Percentiles rank a stretch among this genome's conserved stretches.
Conservation (phyloP, 2,797 vertebrate species). For the Etheostoma perlongum region DNA sequence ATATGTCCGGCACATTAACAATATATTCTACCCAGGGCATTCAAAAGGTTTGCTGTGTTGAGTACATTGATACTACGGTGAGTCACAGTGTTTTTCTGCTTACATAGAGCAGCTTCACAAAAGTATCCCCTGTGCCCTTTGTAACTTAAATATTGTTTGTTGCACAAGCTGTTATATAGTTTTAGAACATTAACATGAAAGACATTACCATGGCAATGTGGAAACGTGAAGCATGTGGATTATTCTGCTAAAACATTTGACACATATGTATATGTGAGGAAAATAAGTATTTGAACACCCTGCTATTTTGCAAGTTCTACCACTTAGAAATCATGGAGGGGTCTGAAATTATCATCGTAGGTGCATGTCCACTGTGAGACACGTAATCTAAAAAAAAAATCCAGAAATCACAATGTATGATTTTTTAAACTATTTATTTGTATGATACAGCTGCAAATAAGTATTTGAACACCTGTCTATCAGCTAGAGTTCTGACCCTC, state of each 20-base stretch:
- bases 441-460: too few relatives aligned
- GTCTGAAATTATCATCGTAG: too few relatives aligned
- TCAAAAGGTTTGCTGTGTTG: slow-evolving; percentile 11
- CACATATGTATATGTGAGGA: slow-evolving; percentile 6
- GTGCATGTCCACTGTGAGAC: too few relatives aligned
- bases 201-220: slow-evolving; percentile 31
- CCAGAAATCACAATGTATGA: too few relatives aligned
- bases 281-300: too few relatives aligned
- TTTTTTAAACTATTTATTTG: too few relatives aligned
- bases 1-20: background rate
- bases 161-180: slow-evolving; percentile 19
- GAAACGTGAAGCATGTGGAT: slow-evolving; percentile 25
- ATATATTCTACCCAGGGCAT: slow-evolving; percentile 3
- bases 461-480: too few relatives aligned
- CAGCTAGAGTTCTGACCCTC: too few relatives aligned
- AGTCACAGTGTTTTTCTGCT: slow-evolving; percentile 5
- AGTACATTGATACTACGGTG: slow-evolving; percentile 4
- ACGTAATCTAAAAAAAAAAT: too few relatives aligned
- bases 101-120: slow-evolving; percentile 14
- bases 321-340: too few relatives aligned
- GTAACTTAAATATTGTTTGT: slow-evolving; percentile 29
- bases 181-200: slow-evolving; percentile 18
- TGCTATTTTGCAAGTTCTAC: too few relatives aligned
- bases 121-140: background rate
- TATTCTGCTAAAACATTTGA: background rate